A percentile compares a stretch with the other conserved stretches of the same genome.
These are phyloP conservation scores for Stercorarius parasiticus DNA, from an alignment of 2,113 vertebrate genomes.

Conservation along the genomic window DNA sequence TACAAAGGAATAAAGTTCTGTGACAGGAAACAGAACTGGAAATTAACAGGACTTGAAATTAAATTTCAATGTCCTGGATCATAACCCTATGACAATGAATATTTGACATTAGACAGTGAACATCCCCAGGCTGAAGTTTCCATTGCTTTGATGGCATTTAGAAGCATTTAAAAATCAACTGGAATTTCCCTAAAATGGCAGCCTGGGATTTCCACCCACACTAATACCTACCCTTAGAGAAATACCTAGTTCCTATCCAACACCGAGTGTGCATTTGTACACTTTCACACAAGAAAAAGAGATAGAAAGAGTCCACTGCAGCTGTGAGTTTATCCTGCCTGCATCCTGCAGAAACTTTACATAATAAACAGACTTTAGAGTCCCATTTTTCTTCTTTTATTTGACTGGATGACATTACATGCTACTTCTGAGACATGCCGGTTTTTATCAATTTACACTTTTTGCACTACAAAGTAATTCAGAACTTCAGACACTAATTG, in stretches of 20 bases:
- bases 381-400: neutral
- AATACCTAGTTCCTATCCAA: neutral
- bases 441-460: neutral
- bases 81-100: neutral
- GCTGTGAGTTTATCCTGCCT: neutral
- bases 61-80: neutral
- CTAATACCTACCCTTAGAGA: neutral
- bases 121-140: neutral
- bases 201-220: neutral
- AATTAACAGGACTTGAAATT: neutral
- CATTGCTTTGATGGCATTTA: neutral
- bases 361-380: neutral
- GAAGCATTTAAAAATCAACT: neutral
- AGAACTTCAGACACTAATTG: neutral
- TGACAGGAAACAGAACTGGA: neutral
- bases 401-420: neutral
- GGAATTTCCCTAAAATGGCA: neutral
- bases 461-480: neutral
- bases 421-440: accelerated
- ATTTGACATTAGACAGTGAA: neutral
- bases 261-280: neutral
- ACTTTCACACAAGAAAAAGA: neutral
- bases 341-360: neutral
- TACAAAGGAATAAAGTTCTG: neutral
- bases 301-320: neutral